Base-by-base conservation (phyloP, 2,113 vertebrate genomes). In the Corythornis cristatus region DNA sequence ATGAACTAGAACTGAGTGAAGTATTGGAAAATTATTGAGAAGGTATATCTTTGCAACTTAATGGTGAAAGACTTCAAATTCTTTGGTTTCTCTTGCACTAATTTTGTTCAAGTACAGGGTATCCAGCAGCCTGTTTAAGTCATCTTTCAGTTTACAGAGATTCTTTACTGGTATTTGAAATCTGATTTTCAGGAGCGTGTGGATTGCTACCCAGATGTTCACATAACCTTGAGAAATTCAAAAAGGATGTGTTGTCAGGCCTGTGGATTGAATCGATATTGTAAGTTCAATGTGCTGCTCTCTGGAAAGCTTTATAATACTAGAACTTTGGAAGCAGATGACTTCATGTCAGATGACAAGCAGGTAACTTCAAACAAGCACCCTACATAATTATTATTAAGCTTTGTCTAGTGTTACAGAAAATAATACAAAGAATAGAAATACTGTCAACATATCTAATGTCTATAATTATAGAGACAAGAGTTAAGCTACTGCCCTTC, bases 281-380 rank as follows among this genome's bases (percentile, higher is more conserved):
- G 98, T 45, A 95, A 26, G 54, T 98, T 95, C 54, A 74, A 16
- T 3, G 98, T 98, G 89, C 76, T 66, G 33, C 97, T 99, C 35
- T 98, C 98, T 33, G 98, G 98, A 72, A 96, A 96, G 83, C 90
- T 97, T 23, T 99, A 99, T 61, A 90, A 98, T 23, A 93, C n/a
- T 56, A 92, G 81, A 79, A 98, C 98, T 31, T 91, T 99, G 94
- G 95, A 98, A 91, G 93, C 91, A 46, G 98, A 98, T 92, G 94
- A 98, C 56, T 99, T 99, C 96, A 98, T 99, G 98, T 96, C 96
- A 19, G 79, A 97, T 53, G 98, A 99, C 92, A 98, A 95, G 53
- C 98, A 99, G 98, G 98, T 98, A 98, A 89, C 60, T 93, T 64
- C 20, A 76, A 61, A 64, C 71, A 79, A 65, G 9, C 16, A 22